Evolutionary conservation across 1,140 invertebrate genomes (phyloP).

Genomic region (Atta cephalotes): DNA sequence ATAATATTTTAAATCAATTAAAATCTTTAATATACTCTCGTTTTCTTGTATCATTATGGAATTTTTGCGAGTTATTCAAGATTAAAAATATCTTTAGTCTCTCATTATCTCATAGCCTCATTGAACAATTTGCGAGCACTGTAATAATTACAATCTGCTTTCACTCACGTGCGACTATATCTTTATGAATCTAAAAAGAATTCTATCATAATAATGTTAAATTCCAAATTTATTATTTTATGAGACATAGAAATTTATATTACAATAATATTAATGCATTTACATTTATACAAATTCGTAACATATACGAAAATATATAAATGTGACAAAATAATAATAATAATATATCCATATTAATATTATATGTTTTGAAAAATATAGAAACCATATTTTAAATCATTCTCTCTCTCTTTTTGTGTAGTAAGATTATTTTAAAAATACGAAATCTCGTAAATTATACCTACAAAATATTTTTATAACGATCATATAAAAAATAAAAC

Average conservation of each 20-base stretch:
- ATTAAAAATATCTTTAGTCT: not conserved
- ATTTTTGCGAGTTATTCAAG: conserved; percentile 8
- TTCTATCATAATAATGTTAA: not conserved
- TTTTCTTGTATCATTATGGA: not conserved
- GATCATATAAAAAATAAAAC: not conserved
- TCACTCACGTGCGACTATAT: conserved; percentile 13
- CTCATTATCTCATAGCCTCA: no score
- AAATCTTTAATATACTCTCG: not conserved
- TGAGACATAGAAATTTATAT: not conserved
- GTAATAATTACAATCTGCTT: conserved; percentile 13
- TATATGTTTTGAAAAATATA: not conserved
- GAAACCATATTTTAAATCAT: not conserved
- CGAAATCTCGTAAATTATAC: not conserved
- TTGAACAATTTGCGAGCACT: not conserved
- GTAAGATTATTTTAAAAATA: not conserved
- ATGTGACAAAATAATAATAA: no score
- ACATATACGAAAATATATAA: not conserved
- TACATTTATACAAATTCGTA: not conserved
- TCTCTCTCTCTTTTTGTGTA: not conserved
- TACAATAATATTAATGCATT: not conserved
- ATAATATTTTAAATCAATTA: not conserved
- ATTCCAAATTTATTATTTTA: not conserved
- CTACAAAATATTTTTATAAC: not conserved
- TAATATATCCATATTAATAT: not conserved
- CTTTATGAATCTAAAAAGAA: not conserved